phyloP scores from a whole-genome alignment of 2,113 vertebrate genomes.

The Falco punctatus region DNA sequence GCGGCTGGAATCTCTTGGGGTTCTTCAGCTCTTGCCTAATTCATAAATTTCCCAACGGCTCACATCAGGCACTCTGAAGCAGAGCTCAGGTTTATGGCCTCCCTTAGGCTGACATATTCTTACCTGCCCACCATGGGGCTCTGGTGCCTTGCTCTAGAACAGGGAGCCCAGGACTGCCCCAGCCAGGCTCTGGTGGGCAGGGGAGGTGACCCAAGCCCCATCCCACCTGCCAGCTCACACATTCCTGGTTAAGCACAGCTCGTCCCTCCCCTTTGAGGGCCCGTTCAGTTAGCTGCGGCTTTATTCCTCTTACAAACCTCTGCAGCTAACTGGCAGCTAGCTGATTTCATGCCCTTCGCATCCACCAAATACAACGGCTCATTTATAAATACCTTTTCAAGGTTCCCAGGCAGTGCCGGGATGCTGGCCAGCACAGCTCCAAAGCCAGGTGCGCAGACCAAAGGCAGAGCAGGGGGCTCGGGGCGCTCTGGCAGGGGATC shows the following conservation, averaged over 20 bases:
- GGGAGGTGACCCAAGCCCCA: not conserved
- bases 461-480: not conserved
- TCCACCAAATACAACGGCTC: not conserved
- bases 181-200: not conserved
- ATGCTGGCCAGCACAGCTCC: not conserved
- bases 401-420: not conserved
- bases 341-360: not conserved
- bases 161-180: not conserved
- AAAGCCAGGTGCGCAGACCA: not conserved
- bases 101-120: not conserved
- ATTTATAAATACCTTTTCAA: not conserved
- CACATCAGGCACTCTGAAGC: not conserved
- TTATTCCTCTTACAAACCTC: not conserved
- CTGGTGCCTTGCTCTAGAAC: not conserved
- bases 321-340: not conserved
- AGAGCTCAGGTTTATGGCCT: not conserved
- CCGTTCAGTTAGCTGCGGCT: not conserved
- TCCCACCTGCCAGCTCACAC: not conserved
- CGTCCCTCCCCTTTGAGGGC: not conserved
- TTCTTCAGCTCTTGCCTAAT: not conserved
- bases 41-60: not conserved
- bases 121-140: not conserved
- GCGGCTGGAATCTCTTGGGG: not conserved
- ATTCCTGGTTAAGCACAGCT: not conserved
- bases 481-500: no score